These are phyloP conservation scores for Coregonus clupeaformis DNA, from an alignment of 2,113 vertebrate genomes.

Conservation along the genomic window DNA sequence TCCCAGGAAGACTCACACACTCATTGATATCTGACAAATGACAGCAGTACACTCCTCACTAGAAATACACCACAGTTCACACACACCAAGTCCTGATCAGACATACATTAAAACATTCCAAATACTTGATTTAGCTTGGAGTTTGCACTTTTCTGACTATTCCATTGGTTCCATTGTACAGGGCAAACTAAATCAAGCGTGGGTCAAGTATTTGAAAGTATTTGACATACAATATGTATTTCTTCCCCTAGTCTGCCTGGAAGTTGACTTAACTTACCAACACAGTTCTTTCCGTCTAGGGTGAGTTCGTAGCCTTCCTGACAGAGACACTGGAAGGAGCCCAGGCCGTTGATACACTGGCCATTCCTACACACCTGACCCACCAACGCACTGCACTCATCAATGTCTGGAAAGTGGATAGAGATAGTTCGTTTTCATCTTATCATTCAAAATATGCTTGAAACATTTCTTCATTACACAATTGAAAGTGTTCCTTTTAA, in stretches of 20 bases:
- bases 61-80: too few relatives aligned
- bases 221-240: not conserved
- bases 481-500: not conserved
- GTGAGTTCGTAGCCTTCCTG: constrained; percentile 90
- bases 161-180: not conserved
- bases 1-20: constrained; percentile 82
- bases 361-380: constrained; percentile 89
- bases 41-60: not conserved
- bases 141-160: not conserved
- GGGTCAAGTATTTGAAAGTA: not conserved
- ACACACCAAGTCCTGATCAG: not conserved
- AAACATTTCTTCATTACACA: too few relatives aligned
- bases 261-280: constrained; percentile 73
- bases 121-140: not conserved
- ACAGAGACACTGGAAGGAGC: constrained; percentile 92
- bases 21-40: constrained; percentile 84
- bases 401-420: constrained; percentile 73
- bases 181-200: not conserved
- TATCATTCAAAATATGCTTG: not conserved
- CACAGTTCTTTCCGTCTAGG: constrained; percentile 86
- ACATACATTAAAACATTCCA: not conserved
- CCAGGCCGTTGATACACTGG: constrained; percentile 87
- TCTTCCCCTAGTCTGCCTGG: too few relatives aligned
- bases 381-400: constrained; percentile 83
- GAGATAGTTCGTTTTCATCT: not conserved